phyloP scores from a whole-genome alignment of 2,797 vertebrate genomes.

The Sarcophilus harrisii region DNA sequence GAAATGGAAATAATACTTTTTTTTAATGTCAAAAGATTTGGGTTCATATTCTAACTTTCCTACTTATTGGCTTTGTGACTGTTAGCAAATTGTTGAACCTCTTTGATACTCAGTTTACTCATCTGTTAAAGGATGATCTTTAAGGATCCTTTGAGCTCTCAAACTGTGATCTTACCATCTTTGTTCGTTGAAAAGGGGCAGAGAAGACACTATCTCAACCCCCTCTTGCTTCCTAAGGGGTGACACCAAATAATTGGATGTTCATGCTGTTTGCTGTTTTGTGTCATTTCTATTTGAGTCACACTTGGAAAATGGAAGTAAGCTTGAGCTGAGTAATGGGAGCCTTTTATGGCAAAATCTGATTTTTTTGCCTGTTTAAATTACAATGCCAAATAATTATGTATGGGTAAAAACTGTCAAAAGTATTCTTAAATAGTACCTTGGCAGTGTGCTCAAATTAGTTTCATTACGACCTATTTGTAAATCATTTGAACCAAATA shows the following conservation, averaged over 20 bases:
- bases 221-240: not conserved
- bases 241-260: not conserved
- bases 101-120: not conserved
- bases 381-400: constrained; percentile 71
- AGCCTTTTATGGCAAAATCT: constrained; percentile 58
- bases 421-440: constrained; percentile 68
- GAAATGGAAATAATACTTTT: not conserved
- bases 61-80: not conserved
- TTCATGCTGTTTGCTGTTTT: not conserved
- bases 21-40: not conserved
- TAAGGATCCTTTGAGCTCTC: not conserved
- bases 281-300: not conserved
- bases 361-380: constrained; percentile 70
- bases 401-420: constrained; percentile 75
- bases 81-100: not conserved
- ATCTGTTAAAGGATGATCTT: not conserved
- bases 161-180: not conserved
- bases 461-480: constrained; percentile 78
- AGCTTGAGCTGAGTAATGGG: not conserved
- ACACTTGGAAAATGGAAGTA: constrained; percentile 48
- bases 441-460: constrained; percentile 75
- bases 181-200: not conserved
- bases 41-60: not conserved
- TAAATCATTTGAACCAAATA: constrained; percentile 76
- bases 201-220: not conserved